Evolutionary conservation across 2,888 invertebrate species (phyloP), one percentile per base, ranked within the genome.

Genomic region (Watsonalla cultraria): DNA sequence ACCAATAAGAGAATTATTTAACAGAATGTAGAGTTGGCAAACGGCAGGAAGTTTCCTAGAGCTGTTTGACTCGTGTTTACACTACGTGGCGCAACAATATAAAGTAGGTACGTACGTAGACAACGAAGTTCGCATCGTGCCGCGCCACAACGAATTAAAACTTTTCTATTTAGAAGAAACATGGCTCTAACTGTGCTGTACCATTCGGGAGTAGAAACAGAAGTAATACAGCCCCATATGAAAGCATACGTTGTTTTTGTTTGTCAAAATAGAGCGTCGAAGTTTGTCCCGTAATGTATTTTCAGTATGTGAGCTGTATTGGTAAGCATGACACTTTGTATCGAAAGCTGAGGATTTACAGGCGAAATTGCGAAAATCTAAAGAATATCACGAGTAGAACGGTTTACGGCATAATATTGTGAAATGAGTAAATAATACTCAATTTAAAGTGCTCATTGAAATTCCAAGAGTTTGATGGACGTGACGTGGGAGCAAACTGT

Each of bases 101-200:
- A 55, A 54, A 51, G 53, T 53, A 51, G 55, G 46, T 51, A 55
- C 51, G 45, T 47, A 51, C 39, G 35, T 49, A 51, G 50, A 50
- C 46, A 51, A 39, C 51, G 46, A 46, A 52, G 46, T 49, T 50
- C 48, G 37, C 52, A 52, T 49, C 61, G 61, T 54, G 53, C 65
- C 54, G 58, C 66, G 74, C 76, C 78, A 70, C 77, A 74, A 66
- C 76, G 68, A 81, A 82, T 84, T 81, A 81, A 84, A 84, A 85
- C 83, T 85, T 85, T 82, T 72, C 74, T 78, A 77, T 80, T 82
- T 81, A 77, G 74, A 78, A 77, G 76, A 81, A 74, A 76, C 78
- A 75, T 69, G 60, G 62, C 66, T 66, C 65, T 60, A 63, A 68
- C 70, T 35, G 63, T 62, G 54, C 67, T 54, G 51, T 64, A 64